Conservation (phyloP, 2,797 vertebrate genomes). For the Phaenicophaeus curvirostris region DNA sequence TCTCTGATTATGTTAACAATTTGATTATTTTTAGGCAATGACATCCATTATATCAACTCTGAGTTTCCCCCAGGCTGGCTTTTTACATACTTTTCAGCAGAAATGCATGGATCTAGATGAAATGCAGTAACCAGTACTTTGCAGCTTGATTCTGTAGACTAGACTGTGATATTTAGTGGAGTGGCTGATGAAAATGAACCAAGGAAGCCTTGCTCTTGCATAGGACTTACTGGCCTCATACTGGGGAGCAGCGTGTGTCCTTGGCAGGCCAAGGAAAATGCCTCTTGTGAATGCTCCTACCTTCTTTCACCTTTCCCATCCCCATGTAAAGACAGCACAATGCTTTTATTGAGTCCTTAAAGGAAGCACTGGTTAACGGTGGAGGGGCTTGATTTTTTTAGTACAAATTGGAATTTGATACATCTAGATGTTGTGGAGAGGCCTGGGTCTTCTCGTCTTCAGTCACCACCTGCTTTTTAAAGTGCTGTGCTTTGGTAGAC, state of each 20-base stretch:
- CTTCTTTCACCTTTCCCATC: not conserved
- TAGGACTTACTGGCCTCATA: not conserved
- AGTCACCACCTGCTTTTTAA: not conserved
- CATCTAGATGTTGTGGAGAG: not conserved
- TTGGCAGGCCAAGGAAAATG: not conserved
- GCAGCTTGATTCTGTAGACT: not conserved
- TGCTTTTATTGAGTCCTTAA: not conserved
- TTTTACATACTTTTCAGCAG: not conserved
- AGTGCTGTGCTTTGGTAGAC: not conserved
- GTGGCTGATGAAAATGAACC: not conserved
- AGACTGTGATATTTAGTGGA: not conserved
- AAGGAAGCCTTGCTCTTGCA: not conserved
- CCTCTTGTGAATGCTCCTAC: not conserved
- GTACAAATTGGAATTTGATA: not conserved
- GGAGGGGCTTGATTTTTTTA: rapidly evolving
- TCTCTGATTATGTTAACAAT: not conserved
- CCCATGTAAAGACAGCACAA: not conserved
- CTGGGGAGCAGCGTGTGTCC: not conserved
- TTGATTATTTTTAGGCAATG: not conserved
- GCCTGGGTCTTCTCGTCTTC: not conserved
- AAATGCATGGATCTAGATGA: not conserved
- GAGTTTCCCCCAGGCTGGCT: not conserved
- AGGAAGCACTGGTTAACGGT: no score
- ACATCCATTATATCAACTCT: not conserved
- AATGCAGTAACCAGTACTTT: not conserved